These are phyloP conservation scores for Platycnemis pennipes DNA, from an alignment of 2,888 invertebrate genomes.

Conservation along the genomic window DNA sequence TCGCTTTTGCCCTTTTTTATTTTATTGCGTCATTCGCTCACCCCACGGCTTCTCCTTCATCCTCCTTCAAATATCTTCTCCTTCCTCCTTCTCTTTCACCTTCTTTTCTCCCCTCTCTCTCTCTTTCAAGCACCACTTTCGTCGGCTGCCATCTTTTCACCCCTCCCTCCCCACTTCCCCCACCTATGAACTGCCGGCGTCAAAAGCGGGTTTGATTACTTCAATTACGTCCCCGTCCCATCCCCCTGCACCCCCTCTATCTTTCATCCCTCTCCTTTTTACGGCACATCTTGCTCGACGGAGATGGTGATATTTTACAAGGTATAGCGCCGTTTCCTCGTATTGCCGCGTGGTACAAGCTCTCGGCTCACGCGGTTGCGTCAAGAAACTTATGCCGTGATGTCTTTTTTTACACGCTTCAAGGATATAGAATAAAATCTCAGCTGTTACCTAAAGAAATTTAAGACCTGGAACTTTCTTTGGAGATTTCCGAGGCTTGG, in stretches of 20 bases:
- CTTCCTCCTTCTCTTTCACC: neutral
- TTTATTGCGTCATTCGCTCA: constrained; percentile 11
- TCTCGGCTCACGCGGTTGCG: neutral
- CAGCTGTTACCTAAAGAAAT: neutral
- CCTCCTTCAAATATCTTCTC: neutral
- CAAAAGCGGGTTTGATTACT: constrained; percentile 60
- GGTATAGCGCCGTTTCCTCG: neutral
- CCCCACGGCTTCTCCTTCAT: no score
- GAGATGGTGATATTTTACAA: constrained; percentile 16
- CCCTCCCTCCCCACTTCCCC: neutral
- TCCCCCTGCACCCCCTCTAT: neutral
- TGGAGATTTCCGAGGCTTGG: neutral
- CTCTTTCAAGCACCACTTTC: neutral
- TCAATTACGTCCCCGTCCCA: constrained; percentile 26
- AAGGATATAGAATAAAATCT: neutral
- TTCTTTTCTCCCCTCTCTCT: neutral
- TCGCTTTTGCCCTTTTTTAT: neutral
- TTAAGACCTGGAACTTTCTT: neutral
- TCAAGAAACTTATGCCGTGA: neutral
- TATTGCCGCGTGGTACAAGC: neutral
- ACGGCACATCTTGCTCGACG: neutral
- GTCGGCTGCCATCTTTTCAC: neutral
- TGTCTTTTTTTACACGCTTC: neutral
- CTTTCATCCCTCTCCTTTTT: neutral
- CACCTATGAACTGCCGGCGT: neutral